A percentile compares a stretch with the other conserved stretches of the same genome.
These are phyloP conservation scores for Bombycilla garrulus DNA, from an alignment of 2,113 vertebrate species.

Conservation along the genomic window DNA sequence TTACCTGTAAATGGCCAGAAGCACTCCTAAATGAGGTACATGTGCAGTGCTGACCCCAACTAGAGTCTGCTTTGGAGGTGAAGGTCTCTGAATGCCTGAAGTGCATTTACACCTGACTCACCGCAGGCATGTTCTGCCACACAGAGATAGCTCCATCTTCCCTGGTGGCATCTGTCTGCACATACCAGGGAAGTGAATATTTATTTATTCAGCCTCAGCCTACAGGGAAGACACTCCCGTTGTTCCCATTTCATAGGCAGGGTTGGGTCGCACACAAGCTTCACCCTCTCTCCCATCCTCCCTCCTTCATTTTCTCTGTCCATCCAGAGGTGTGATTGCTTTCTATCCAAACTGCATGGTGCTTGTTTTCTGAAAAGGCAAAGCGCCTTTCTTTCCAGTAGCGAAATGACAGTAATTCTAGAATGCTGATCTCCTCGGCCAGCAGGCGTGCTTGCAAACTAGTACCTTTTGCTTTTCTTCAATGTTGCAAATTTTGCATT, in stretches of 20 bases:
- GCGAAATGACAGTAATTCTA: neutral
- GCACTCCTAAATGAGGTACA: neutral
- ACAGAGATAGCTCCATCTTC: neutral
- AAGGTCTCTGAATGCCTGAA: neutral
- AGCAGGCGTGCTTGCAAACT: neutral
- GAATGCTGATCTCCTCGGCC: neutral
- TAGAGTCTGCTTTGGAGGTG: neutral
- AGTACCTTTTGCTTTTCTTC: neutral
- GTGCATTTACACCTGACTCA: neutral
- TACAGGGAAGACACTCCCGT: fast-evolving
- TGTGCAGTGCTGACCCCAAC: neutral
- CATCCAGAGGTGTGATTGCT: neutral
- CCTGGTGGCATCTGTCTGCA: neutral
- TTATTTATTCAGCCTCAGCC: neutral
- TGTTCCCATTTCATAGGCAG: neutral
- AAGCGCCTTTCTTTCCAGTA: neutral
- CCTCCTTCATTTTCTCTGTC: neutral
- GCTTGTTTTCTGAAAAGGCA: neutral
- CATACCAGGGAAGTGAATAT: neutral
- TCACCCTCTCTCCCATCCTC: neutral
- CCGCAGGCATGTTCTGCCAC: neutral
- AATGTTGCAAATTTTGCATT: neutral
- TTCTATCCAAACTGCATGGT: neutral
- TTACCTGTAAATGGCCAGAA: neutral
- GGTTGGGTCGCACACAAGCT: neutral